A percentile compares a stretch with the other conserved stretches of the same genome.
Evolutionary conservation across 2,113 vertebrate genomes (phyloP).

Genomic region (Mormoops blainvillei): DNA sequence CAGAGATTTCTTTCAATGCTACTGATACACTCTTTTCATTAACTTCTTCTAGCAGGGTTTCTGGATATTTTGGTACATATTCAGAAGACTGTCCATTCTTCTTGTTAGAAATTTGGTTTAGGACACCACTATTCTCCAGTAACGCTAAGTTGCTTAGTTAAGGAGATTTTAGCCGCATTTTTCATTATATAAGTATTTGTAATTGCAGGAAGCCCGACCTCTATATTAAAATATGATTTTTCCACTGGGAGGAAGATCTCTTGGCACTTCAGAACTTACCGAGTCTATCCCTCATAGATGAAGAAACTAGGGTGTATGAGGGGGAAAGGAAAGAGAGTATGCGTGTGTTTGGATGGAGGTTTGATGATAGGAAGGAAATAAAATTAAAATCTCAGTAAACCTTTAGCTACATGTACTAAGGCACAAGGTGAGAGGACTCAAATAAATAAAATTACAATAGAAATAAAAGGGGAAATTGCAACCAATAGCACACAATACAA

Average conservation of each 20-base stretch:
- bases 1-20: constrained; percentile 79
- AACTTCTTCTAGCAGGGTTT: not conserved
- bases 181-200: constrained; percentile 7
- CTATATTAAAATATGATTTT: constrained; percentile 21
- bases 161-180: constrained; percentile 52
- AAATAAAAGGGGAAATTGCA: not conserved
- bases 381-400: constrained; percentile 15
- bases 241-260: not conserved
- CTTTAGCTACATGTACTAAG: not conserved
- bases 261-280: not conserved
- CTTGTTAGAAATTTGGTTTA: constrained; percentile 23
- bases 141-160: constrained; percentile 77
- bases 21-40: constrained; percentile 48
- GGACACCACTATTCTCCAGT: constrained; percentile 75
- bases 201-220: constrained; percentile 3
- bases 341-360: not conserved
- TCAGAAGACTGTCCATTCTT: constrained; percentile 14
- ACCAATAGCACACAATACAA: not conserved
- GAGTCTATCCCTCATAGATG: not conserved
- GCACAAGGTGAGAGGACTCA: not conserved
- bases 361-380: not conserved
- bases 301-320: not conserved
- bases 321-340: not conserved
- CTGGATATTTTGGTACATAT: not conserved
- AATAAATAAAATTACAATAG: not conserved